phyloP scores from a whole-genome alignment of 2,113 vertebrate species.

The Colaptes auratus region DNA sequence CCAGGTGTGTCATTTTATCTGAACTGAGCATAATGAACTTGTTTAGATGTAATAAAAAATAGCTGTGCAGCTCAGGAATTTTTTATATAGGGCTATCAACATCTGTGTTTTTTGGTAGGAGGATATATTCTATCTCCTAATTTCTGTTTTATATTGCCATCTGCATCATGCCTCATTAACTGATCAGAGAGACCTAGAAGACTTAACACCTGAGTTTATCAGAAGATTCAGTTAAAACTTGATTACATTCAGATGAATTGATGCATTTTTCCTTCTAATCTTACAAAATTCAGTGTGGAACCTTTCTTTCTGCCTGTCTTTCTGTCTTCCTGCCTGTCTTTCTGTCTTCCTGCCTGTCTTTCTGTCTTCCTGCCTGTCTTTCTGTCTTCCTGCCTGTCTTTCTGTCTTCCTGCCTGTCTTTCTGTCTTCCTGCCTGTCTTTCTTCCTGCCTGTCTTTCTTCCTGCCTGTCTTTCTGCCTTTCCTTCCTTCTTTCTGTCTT shows the following conservation, averaged over 20 bases:
- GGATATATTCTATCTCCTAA: background rate
- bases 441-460: too few species aligned
- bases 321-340: too few species aligned
- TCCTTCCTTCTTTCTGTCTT: too few species aligned
- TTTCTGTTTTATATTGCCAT: background rate
- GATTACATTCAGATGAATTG: background rate
- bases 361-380: too few species aligned
- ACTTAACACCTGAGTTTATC: background rate
- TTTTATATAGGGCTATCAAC: background rate
- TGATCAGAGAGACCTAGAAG: background rate
- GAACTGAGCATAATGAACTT: background rate
- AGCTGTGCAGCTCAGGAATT: background rate
- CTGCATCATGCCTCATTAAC: background rate
- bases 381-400: too few species aligned
- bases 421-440: too few species aligned
- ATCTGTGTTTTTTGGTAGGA: background rate
- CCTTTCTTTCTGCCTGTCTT: too few species aligned
- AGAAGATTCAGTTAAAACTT: background rate
- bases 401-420: too few species aligned
- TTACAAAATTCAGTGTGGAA: background rate
- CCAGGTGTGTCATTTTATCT: background rate
- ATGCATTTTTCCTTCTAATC: background rate
- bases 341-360: too few species aligned
- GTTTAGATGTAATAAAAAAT: slow-evolving; percentile 2
- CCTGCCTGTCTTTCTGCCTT: too few species aligned